Evolutionary conservation across 2,888 invertebrate genomes (phyloP), one percentile per base, ranked within the genome.

Genomic region (Stenurella melanura): DNA sequence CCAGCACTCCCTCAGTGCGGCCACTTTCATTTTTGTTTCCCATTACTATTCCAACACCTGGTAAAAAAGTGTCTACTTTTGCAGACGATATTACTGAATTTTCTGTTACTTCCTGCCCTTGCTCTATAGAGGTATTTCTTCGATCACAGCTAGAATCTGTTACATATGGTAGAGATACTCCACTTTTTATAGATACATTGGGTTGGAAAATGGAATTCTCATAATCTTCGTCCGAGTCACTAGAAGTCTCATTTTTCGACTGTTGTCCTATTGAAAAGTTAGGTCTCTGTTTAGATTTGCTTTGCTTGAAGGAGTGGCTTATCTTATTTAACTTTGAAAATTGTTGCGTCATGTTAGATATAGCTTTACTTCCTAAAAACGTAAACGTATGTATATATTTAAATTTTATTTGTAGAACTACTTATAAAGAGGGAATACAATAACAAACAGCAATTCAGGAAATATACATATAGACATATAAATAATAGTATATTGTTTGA

Each of bases 281-380:
- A 81, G 88, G 83, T 30, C 77, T 83, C 30, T 82, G 81, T 80
- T 93, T 89, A 83, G 93, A 84, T 89, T 93, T 88, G 60, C 79
- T 84, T 0, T 92, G 91, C 84, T 93, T 93, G 63, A 94, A 91
- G 26, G 92, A 92, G 82, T 93, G 93, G 74, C 94, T 92, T 54
- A 95, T 90, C 84, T 94, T 94, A 87, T 95, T 95, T 56, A 97
- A 89, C 88, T 96, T 96, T 76, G 95, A 96, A 89, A 97, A 95
- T 87, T 96, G 96, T 81, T 96, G 96, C 0, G 95, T 93, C 91
- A 97, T 94, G 87, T 96, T 97, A 79, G 93, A 95, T 75, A 97
- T 90, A 66, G 96, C 97, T 90, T 96, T 96, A 10, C 95, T 94
- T 85, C 96, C 96, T 94, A 88, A 80, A 90, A 87, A 74, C 75